phyloP scores from a whole-genome alignment of 2,113 vertebrate species.

The Alosa alosa region DNA sequence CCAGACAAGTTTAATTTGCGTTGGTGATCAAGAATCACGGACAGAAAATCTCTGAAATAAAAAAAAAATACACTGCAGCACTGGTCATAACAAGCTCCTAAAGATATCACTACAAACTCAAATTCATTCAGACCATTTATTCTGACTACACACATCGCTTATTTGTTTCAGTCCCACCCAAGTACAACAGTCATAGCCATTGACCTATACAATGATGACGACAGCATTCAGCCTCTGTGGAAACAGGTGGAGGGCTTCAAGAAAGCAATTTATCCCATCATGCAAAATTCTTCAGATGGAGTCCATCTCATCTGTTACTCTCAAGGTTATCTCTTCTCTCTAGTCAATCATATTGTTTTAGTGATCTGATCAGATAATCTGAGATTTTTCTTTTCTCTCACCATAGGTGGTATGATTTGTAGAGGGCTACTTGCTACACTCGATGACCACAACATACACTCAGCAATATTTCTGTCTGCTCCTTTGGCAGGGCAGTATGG shows the following conservation, averaged over 20 bases:
- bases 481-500: conserved; percentile 75
- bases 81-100: too few species aligned
- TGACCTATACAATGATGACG: conserved; percentile 67
- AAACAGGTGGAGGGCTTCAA: conserved; percentile 72
- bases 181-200: conserved; percentile 69
- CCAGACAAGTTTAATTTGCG: too few species aligned
- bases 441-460: conserved; percentile 71
- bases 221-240: conserved; percentile 70
- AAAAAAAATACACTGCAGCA: too few species aligned
- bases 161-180: conserved; percentile 63
- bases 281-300: conserved; percentile 67
- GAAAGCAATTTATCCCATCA: conserved; percentile 66
- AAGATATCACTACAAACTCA: too few species aligned
- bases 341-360: background rate
- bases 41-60: too few species aligned
- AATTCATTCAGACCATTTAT: background rate
- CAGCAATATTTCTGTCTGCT: conserved; percentile 72
- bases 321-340: conserved; percentile 55
- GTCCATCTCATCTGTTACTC: conserved; percentile 61
- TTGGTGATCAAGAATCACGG: too few species aligned
- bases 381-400: background rate
- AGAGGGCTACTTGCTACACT: conserved; percentile 67
- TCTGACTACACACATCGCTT: background rate
- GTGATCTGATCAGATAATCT: background rate
- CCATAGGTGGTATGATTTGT: conserved; percentile 69